phyloP scores from a whole-genome alignment of 2,113 vertebrate species.

The Epinephelus cyanopodus region DNA sequence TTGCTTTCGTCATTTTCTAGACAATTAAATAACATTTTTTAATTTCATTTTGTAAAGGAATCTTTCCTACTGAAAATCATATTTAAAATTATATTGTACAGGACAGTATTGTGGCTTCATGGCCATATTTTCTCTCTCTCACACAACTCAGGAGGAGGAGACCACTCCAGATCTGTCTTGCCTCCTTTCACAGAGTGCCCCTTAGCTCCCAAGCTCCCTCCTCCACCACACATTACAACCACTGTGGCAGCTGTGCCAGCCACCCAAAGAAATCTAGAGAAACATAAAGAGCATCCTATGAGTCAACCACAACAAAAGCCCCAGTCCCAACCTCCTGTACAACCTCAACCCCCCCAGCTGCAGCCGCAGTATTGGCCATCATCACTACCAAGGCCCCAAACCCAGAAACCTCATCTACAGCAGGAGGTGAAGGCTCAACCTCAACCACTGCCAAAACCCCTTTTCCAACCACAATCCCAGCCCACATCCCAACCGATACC shows the following conservation, averaged over 20 bases:
- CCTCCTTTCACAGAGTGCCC: slow-evolving; percentile 50
- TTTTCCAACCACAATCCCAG: not conserved
- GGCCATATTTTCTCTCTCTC: slow-evolving; percentile 68
- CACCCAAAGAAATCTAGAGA: slow-evolving; percentile 46
- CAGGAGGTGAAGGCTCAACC: not conserved
- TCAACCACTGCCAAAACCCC: slow-evolving; percentile 3
- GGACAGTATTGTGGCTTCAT: slow-evolving; percentile 49
- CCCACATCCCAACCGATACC: not conserved
- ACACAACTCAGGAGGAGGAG: slow-evolving; percentile 70
- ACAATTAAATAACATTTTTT: slow-evolving; percentile 20
- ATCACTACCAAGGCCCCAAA: slow-evolving; percentile 26
- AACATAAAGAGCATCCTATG: slow-evolving; percentile 17
- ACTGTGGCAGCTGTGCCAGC: slow-evolving; percentile 27
- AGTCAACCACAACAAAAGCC: slow-evolving; percentile 25
- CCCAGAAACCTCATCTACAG: slow-evolving; percentile 6
- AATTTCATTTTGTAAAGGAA: slow-evolving; percentile 27
- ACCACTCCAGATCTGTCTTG: slow-evolving; percentile 62
- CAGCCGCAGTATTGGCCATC: not conserved
- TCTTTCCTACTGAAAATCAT: not conserved
- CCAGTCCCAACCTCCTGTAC: not conserved
- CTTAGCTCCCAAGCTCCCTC: slow-evolving; percentile 31
- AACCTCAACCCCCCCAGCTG: slow-evolving; percentile 5
- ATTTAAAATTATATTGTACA: slow-evolving; percentile 36
- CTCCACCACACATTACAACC: slow-evolving; percentile 32
- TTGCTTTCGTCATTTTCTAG: slow-evolving; percentile 34